Base-by-base conservation (phyloP, 2,888 invertebrate genomes). In the Eupithecia subfuscata region DNA sequence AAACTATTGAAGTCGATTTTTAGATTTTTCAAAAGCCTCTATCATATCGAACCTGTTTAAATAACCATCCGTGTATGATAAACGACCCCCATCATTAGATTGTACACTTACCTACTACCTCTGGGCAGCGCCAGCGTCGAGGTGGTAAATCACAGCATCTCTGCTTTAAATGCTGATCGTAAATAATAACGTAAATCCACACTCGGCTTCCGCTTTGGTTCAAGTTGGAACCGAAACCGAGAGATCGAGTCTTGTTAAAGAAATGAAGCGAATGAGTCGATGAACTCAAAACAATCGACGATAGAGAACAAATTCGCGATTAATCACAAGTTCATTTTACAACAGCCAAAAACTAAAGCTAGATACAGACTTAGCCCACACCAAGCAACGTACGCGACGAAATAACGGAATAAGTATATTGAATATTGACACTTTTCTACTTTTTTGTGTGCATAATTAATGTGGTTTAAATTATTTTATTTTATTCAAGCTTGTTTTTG, bases 131-230 rank as follows among this genome's bases (percentile, higher is more conserved):
- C n/a, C 52, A n/a, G 56, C 22, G 25, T 25, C 25, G n/a, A 22
- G 60, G 25, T 60, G 52, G 60, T 60, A 60, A 60, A 60, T 25
- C 60, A 60, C 60, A 25, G 25, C 60, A 25, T 25, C 60, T 60
- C 60, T 56, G 56, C 22, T 60, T 60, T 60, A 60, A 60, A 60
- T 60, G 60, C 60, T 60, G 22, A 60, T 25, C 60, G 5, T 60
- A 60, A 60, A 60, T 60, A 60, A 60, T 60, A 25, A 22, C 22
- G 60, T 60, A 60, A 60, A 25, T 60, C 60, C 60, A 25, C 60
- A 4, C 60, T 25, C 56, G 22, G 22, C 56, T 56, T 56, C 56
- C 56, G 56, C 60, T 60, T 22, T 12, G 60, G 60, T 60, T 11
- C 60, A 60, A 60, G 60, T 60, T 60, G 60, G 22, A 25, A 60